These are phyloP conservation scores for Chelon labrosus DNA, from an alignment of 2,797 vertebrate genomes.

Conservation along the genomic window DNA sequence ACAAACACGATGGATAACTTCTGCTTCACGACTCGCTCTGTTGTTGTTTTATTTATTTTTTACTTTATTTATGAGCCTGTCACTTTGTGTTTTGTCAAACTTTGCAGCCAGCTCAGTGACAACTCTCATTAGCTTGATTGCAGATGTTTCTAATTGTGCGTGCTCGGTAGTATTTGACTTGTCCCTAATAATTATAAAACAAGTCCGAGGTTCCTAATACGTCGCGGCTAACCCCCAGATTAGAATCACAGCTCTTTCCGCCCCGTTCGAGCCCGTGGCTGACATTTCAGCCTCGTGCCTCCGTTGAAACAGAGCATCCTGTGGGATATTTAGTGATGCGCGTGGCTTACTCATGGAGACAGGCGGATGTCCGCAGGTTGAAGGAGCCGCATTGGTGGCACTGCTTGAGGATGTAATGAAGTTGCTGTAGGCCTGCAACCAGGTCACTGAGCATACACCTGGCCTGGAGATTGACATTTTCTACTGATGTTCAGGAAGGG, in stretches of 20 bases:
- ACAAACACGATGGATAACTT: conserved; percentile 69
- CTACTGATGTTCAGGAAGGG: conserved; percentile 20
- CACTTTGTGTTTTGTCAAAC: conserved; percentile 58
- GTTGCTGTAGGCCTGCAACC: conserved; percentile 68
- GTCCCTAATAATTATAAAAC: conserved; percentile 58
- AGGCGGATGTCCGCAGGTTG: conserved; percentile 63
- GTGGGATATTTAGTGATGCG: conserved; percentile 64
- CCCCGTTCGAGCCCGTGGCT: conserved; percentile 48
- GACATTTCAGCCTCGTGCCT: conserved; percentile 68
- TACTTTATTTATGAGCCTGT: conserved; percentile 62
- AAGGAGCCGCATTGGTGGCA: conserved; percentile 51
- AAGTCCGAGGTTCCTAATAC: conserved; percentile 46
- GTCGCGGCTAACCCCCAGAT: conserved; percentile 46
- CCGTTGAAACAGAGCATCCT: conserved; percentile 56
- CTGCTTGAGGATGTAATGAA: conserved; percentile 66
- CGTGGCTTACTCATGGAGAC: conserved; percentile 62
- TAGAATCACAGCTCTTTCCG: conserved; percentile 49
- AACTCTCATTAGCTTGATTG: conserved; percentile 63
- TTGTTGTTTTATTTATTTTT: conserved; percentile 44
- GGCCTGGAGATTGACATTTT: conserved; percentile 73
- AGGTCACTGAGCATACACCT: conserved; percentile 80
- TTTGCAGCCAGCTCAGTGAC: conserved; percentile 38
- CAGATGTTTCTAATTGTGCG: conserved; percentile 58
- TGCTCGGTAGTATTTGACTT: conserved; percentile 58
- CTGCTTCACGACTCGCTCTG: conserved; percentile 46